Percentiles rank a stretch among this genome's conserved stretches.
Evolutionary conservation across 2,888 invertebrate genomes (phyloP).

Genomic region (Caenorhabditis sulstoni): DNA sequence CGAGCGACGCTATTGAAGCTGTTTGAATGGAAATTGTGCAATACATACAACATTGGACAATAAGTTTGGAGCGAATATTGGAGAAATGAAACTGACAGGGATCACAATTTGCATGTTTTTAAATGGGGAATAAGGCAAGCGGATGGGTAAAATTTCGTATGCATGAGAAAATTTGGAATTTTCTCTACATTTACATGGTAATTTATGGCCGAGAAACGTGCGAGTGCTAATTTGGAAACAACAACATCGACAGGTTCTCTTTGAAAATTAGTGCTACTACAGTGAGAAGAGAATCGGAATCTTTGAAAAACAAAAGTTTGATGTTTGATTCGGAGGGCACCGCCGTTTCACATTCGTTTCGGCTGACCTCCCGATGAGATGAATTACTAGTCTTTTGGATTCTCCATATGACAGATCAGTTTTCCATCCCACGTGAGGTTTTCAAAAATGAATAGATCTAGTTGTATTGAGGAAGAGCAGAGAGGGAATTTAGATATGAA

Average conservation of each 20-base stretch:
- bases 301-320: slow-evolving; percentile 37
- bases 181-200: background rate
- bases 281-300: background rate
- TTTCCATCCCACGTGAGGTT: background rate
- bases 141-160: background rate
- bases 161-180: slow-evolving; percentile 3
- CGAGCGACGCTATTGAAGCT: slow-evolving; percentile 5
- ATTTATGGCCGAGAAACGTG: background rate
- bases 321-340: slow-evolving; percentile 21
- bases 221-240: slow-evolving; percentile 4
- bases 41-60: background rate
- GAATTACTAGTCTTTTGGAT: slow-evolving; percentile 21
- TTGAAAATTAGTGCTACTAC: background rate
- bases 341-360: slow-evolving; percentile 16
- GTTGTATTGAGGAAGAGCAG: slow-evolving; percentile 2
- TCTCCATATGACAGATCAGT: background rate
- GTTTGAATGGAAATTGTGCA: background rate
- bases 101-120: background rate
- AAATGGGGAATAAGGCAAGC: background rate
- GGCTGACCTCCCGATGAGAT: slow-evolving; percentile 28
- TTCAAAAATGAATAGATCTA: slow-evolving; percentile 17
- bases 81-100: background rate
- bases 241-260: slow-evolving; percentile 5
- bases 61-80: background rate
- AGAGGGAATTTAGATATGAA: slow-evolving; percentile 7